Evolutionary conservation across 2,888 invertebrate genomes (phyloP).

Genomic region (Hyalella azteca): DNA sequence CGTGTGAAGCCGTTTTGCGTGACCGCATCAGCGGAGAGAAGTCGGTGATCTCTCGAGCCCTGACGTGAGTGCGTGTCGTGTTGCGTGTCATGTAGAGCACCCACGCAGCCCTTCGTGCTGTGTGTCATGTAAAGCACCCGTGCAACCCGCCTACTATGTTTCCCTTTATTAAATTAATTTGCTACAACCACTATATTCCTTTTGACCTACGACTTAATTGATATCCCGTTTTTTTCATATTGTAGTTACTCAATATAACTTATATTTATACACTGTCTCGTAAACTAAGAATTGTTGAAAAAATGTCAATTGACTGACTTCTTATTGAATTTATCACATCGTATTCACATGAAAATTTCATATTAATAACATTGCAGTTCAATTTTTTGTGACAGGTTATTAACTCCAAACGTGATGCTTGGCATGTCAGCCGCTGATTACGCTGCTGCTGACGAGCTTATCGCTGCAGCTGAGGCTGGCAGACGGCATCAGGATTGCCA

Average conservation of each 20-base stretch:
- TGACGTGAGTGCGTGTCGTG: neutral
- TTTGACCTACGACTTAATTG: no score
- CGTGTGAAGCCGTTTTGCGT: slow-evolving; percentile 1
- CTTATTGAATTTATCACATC: no score
- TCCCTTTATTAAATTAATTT: neutral
- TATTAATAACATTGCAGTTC: neutral
- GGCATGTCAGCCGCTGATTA: neutral
- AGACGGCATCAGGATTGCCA: neutral
- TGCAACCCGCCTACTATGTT: neutral
- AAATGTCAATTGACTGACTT: no score
- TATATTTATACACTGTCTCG: no score
- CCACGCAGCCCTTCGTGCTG: neutral
- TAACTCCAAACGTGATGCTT: neutral
- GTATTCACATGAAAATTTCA: no score
- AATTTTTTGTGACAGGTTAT: neutral
- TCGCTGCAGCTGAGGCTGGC: neutral
- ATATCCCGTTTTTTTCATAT: no score
- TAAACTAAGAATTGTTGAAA: no score
- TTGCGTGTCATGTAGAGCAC: neutral
- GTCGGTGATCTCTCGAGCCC: neutral
- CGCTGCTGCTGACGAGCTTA: neutral
- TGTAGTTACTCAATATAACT: no score
- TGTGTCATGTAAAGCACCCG: no score
- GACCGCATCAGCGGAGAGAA: neutral
- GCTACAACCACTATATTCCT: no score